phyloP scores from a whole-genome alignment of 2,797 vertebrate species.

The Furcifer pardalis region DNA sequence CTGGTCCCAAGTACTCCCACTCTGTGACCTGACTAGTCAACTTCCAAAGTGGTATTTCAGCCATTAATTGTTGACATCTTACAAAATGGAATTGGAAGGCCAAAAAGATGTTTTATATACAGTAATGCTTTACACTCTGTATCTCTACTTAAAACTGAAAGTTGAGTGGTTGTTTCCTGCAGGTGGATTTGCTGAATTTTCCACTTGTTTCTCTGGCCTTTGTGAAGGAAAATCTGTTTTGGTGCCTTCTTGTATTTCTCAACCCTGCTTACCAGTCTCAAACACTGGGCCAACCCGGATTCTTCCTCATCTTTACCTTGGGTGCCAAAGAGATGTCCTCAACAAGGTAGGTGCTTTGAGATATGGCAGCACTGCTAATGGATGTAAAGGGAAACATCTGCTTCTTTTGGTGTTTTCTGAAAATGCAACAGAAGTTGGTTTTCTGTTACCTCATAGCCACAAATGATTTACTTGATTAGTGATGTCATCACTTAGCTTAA shows the following conservation, averaged over 20 bases:
- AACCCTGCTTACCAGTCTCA: slow-evolving; percentile 87
- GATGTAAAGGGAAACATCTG: too few relatives aligned
- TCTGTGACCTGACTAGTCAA: too few relatives aligned
- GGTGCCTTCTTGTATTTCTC: slow-evolving; percentile 90
- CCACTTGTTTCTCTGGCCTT: slow-evolving; percentile 88
- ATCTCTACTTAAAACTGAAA: not conserved
- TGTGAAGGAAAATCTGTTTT: slow-evolving; percentile 91
- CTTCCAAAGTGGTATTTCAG: not conserved
- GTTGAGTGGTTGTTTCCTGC: slow-evolving; percentile 33
- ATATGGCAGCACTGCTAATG: not conserved
- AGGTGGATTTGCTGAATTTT: slow-evolving; percentile 94
- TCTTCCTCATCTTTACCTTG: slow-evolving; percentile 94
- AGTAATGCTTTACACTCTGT: not conserved
- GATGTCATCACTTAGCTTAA: not conserved
- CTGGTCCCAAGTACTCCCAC: too few relatives aligned
- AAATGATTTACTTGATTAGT: not conserved
- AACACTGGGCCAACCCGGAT: slow-evolving; percentile 91
- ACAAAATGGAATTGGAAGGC: too few relatives aligned
- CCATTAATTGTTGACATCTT: not conserved
- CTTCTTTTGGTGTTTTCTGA: not conserved
- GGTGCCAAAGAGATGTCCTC: slow-evolving; percentile 95
- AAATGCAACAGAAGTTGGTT: not conserved
- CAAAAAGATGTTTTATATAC: too few relatives aligned
- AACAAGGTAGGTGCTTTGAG: slow-evolving; percentile 83
- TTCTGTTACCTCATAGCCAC: not conserved